Conservation (phyloP, 35 echinoderm and acorn worm species). For the Heliocidaris tuberculata region DNA sequence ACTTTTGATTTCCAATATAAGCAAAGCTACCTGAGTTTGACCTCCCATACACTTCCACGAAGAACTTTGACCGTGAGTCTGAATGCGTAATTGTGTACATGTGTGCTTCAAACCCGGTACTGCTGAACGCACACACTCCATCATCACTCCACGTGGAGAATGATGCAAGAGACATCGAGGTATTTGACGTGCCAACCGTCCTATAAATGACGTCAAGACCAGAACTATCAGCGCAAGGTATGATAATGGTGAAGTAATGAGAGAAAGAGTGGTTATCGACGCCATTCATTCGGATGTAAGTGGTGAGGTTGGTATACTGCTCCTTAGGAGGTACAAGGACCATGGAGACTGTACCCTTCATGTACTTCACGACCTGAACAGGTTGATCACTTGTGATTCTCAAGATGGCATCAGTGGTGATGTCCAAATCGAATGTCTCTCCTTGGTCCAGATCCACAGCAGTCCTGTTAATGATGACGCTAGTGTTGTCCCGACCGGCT, state of each 20-base stretch:
- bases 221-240: not conserved
- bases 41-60: not conserved
- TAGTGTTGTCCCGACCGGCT: not conserved
- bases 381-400: not conserved
- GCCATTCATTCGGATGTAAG: not conserved
- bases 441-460: not conserved
- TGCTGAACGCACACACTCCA: not conserved
- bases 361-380: conserved; percentile 9
- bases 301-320: not conserved
- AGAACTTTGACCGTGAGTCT: not conserved
- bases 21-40: not conserved
- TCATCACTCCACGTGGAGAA: not conserved
- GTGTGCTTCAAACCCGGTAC: not conserved
- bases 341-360: not conserved
- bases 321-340: not conserved
- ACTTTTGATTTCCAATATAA: not conserved
- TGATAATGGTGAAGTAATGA: conserved; percentile 23
- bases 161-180: not conserved
- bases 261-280: not conserved
- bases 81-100: not conserved
- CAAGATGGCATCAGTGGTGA: not conserved
- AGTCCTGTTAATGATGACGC: not conserved
- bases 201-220: not conserved
- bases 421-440: not conserved
- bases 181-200: not conserved